Conservation (phyloP, 2,888 invertebrate species). For the Zelleria hepariella region DNA sequence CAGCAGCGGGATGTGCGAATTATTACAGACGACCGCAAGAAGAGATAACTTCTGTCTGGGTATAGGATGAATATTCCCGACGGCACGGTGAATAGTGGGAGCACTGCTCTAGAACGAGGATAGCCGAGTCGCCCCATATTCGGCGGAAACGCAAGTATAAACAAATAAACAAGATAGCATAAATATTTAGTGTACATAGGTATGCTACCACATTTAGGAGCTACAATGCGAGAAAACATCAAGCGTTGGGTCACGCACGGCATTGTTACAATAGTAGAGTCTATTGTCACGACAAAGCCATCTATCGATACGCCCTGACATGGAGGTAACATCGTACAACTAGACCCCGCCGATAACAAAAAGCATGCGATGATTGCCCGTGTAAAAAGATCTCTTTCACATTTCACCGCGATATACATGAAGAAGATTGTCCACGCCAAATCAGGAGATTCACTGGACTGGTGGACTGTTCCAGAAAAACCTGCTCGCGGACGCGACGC, state of each 20-base stretch:
- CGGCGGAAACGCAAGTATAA: constrained; percentile 9
- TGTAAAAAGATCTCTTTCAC: not conserved
- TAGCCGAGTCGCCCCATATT: not conserved
- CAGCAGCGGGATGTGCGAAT: too few species aligned
- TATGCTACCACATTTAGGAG: constrained; percentile 26
- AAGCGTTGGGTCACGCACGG: constrained; percentile 34
- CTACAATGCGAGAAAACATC: constrained; percentile 36
- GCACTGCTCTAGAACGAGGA: not conserved
- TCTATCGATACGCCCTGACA: too few species aligned
- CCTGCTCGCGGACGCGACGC: not conserved
- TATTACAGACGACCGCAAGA: too few species aligned
- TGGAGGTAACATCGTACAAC: too few species aligned
- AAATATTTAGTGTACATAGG: constrained; percentile 41
- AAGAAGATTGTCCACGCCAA: not conserved
- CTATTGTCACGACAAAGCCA: not conserved
- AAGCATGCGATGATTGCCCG: not conserved
- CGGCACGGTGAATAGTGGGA: too few species aligned
- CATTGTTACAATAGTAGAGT: constrained; percentile 30
- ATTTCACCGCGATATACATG: not conserved
- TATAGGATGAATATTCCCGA: too few species aligned
- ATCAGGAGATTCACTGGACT: not conserved
- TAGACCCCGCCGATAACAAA: too few species aligned
- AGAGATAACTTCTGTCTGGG: too few species aligned
- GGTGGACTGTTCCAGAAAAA: not conserved
- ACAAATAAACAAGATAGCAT: constrained; percentile 28